A percentile compares a stretch with the other conserved stretches of the same genome.
Evolutionary conservation across 2,797 vertebrate genomes (phyloP).

Genomic region (Sylvia borin): DNA sequence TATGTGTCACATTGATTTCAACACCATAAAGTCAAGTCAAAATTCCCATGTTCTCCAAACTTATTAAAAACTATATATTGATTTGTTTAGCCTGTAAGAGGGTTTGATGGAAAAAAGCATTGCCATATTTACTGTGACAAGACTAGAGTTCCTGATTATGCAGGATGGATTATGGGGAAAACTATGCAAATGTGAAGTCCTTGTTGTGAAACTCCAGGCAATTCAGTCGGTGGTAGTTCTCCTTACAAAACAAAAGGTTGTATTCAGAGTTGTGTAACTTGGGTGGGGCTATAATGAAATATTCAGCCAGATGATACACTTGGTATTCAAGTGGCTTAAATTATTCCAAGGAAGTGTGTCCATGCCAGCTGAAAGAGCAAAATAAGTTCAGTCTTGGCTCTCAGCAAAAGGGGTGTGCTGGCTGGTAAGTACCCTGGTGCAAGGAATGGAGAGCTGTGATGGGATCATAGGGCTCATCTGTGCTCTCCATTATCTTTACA

Average conservation of each 20-base stretch:
- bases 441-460: not conserved
- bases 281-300: conserved; percentile 9
- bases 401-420: not conserved
- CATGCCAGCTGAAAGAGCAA: not conserved
- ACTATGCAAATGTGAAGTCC: not conserved
- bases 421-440: not conserved
- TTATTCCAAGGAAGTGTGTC: not conserved
- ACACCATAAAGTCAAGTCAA: not conserved
- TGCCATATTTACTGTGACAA: not conserved
- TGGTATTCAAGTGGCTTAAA: not conserved
- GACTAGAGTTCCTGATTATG: not conserved
- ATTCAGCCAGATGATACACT: not conserved
- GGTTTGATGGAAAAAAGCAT: not conserved
- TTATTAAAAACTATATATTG: not conserved
- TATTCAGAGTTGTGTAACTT: conserved; percentile 38
- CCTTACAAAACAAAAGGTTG: conserved; percentile 21
- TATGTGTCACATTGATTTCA: not conserved
- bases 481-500: not conserved
- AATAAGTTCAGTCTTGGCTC: not conserved
- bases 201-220: conserved; percentile 36
- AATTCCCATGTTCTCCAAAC: not conserved
- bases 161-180: not conserved
- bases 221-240: not conserved
- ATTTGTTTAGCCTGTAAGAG: not conserved
- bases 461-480: not conserved